Evolutionary conservation across 2,888 invertebrate genomes (phyloP).

Genomic region (Gari tellinella): DNA sequence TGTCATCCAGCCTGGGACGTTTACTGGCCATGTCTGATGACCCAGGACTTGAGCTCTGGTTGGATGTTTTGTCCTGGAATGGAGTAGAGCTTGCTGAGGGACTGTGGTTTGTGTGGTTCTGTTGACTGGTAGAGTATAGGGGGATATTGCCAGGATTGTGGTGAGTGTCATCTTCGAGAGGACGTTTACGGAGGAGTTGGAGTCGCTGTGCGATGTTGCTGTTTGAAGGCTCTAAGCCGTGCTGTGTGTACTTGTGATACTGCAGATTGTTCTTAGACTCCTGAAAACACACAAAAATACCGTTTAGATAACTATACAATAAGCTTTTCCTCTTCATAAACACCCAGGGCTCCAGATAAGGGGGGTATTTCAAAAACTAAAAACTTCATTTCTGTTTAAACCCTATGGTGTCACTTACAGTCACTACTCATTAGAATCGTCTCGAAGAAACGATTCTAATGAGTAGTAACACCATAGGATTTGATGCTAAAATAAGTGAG

Average conservation of each 20-base stretch:
- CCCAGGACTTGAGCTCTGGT: not conserved
- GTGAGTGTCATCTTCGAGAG: constrained; percentile 29
- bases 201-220: constrained; percentile 57
- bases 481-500: too few relatives aligned
- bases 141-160: not conserved
- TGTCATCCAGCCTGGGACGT: constrained; percentile 23
- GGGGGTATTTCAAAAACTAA: too few relatives aligned
- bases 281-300: too few relatives aligned
- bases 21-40: constrained; percentile 32
- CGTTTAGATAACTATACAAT: too few relatives aligned
- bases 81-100: not conserved
- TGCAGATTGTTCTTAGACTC: constrained; percentile 81
- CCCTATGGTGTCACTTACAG: too few relatives aligned
- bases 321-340: too few relatives aligned
- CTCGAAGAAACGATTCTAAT: too few relatives aligned
- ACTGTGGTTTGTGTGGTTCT: not conserved
- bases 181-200: constrained; percentile 52
- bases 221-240: constrained; percentile 44
- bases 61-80: too few relatives aligned
- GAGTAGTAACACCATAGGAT: too few relatives aligned
- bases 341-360: too few relatives aligned
- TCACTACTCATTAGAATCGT: too few relatives aligned
- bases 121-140: not conserved
- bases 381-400: too few relatives aligned
- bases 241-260: constrained; percentile 62